These are phyloP conservation scores for Erpetoichthys calabaricus DNA, from an alignment of 2,797 vertebrate genomes.

Conservation along the genomic window DNA sequence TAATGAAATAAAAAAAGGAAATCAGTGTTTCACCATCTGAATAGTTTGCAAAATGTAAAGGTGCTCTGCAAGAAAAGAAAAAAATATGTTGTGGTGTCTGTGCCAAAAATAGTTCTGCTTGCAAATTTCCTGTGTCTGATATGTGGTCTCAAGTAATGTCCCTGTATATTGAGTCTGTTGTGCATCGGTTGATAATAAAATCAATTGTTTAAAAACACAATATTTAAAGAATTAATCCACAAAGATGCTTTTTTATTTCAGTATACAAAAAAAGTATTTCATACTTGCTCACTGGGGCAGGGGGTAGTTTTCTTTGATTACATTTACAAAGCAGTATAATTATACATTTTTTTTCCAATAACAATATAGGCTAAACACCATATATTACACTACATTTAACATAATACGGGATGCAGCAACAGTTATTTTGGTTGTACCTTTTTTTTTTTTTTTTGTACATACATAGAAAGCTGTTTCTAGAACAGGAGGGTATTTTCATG, in stretches of 20 bases:
- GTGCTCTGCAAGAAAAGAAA: too few relatives aligned
- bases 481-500: too few relatives aligned
- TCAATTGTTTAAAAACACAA: too few relatives aligned
- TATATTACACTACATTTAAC: conserved; percentile 36
- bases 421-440: conserved; percentile 10
- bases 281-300: conserved; percentile 1
- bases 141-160: too few relatives aligned
- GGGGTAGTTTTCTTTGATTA: conserved; percentile 38
- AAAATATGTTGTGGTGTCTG: too few relatives aligned
- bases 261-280: conserved; percentile 4
- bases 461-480: background rate
- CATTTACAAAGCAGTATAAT: conserved; percentile 34
- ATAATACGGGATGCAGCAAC: conserved; percentile 27
- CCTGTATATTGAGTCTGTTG: too few relatives aligned
- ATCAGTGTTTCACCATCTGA: too few relatives aligned
- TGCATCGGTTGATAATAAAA: too few relatives aligned
- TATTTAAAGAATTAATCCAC: background rate
- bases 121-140: too few relatives aligned
- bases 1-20: too few relatives aligned
- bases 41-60: too few relatives aligned
- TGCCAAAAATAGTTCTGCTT: too few relatives aligned
- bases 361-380: conserved; percentile 20
- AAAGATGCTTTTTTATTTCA: conserved; percentile 3
- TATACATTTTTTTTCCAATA: conserved; percentile 28
- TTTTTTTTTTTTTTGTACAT: background rate